Conservation (phyloP, 2,888 invertebrate species). For the Temnothorax rugatulus region DNA sequence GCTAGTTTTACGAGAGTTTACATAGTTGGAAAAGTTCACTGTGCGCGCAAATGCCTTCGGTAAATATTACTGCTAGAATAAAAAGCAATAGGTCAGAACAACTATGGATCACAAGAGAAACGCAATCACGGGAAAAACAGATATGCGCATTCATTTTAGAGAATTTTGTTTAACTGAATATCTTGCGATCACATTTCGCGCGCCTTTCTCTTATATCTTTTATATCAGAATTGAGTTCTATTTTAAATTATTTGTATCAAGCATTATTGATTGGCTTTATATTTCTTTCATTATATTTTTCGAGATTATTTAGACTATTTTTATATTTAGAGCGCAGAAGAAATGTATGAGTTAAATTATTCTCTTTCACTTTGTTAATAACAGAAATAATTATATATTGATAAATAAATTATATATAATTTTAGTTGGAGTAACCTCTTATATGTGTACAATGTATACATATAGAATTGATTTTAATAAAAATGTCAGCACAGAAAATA, state of each 20-base stretch:
- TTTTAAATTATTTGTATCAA: constrained; percentile 1
- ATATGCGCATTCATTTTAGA: background rate
- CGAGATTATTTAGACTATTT: too few species aligned
- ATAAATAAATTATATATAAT: too few species aligned
- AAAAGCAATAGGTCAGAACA: constrained; percentile 15
- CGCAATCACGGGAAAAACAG: background rate
- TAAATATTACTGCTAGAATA: background rate
- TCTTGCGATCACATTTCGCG: background rate
- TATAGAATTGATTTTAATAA: background rate
- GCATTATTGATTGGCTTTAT: background rate
- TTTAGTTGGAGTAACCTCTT: too few species aligned
- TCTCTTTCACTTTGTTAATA: background rate
- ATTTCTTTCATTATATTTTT: background rate
- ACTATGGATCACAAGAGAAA: background rate
- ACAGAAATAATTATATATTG: background rate
- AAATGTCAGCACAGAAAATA: background rate
- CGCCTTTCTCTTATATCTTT: background rate
- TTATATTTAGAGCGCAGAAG: background rate
- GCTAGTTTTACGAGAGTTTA: constrained; percentile 26
- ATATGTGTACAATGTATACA: background rate
- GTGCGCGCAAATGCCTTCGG: background rate
- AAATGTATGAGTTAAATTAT: background rate
- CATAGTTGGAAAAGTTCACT: constrained; percentile 30
- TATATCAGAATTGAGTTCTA: background rate
- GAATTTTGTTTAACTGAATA: background rate